phyloP scores from a whole-genome alignment of 2,888 invertebrate species.

The Dryobotodes eremita region DNA sequence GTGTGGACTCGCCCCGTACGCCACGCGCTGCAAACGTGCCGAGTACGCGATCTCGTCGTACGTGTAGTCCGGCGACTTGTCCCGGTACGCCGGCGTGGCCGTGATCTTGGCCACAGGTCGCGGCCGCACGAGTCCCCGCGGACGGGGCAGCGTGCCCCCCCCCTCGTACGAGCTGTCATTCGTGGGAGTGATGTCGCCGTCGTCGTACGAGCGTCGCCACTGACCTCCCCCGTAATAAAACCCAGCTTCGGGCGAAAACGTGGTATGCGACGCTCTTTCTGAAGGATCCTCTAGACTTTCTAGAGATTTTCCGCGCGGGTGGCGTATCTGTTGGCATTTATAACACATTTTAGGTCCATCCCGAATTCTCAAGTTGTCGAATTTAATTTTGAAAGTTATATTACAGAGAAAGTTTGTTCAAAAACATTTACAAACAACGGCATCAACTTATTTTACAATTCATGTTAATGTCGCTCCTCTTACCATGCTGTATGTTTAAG shows the following conservation, averaged over 20 bases:
- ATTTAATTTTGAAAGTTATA: slow-evolving; percentile 50
- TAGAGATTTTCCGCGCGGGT: slow-evolving; percentile 95
- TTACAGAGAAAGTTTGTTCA: slow-evolving; percentile 61
- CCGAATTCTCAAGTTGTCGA: slow-evolving; percentile 10
- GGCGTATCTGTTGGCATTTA: slow-evolving; percentile 92
- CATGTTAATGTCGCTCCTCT: slow-evolving; percentile 51
- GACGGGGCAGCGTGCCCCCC: slow-evolving; percentile 96
- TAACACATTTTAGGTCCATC: slow-evolving; percentile 43
- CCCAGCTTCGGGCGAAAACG: slow-evolving; percentile 91
- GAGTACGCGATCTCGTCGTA: slow-evolving; percentile 89
- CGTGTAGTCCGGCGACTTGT: slow-evolving; percentile 87
- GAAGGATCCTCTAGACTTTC: slow-evolving; percentile 96
- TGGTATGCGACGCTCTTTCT: slow-evolving; percentile 91
- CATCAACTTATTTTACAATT: slow-evolving; percentile 54
- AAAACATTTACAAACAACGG: slow-evolving; percentile 64
- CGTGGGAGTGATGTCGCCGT: slow-evolving; percentile 96
- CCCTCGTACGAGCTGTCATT: slow-evolving; percentile 94
- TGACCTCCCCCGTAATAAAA: slow-evolving; percentile 91
- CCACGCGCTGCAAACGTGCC: slow-evolving; percentile 88
- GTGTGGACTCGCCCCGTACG: slow-evolving; percentile 93
- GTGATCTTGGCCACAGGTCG: slow-evolving; percentile 95
- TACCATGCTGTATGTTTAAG: slow-evolving; percentile 71
- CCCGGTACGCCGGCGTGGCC: slow-evolving; percentile 89
- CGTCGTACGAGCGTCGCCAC: slow-evolving; percentile 96
- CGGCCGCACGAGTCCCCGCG: slow-evolving; percentile 95